These are phyloP conservation scores for Pinctada fucata DNA, from an alignment of 2,888 invertebrate genomes.

Conservation along the genomic window DNA sequence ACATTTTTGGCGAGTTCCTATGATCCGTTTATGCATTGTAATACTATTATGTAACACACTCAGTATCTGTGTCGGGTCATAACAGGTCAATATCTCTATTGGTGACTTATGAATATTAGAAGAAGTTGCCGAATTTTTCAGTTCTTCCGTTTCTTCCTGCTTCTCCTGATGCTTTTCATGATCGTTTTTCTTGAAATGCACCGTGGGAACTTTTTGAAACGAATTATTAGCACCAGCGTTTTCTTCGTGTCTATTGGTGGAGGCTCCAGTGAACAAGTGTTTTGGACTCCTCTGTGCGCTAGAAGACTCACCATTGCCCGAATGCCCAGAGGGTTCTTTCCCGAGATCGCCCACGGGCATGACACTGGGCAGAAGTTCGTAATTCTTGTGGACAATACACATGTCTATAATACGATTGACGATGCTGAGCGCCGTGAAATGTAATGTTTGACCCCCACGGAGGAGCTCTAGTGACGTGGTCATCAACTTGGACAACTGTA, in stretches of 20 bases:
- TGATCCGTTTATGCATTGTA: conserved; percentile 82
- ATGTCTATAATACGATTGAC: conserved; percentile 81
- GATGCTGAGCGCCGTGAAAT: conserved; percentile 81
- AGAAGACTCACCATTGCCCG: conserved; percentile 11
- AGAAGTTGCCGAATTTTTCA: conserved; percentile 43
- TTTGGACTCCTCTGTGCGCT: conserved; percentile 33
- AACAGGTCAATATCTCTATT: conserved; percentile 69
- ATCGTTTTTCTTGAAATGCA: conserved; percentile 35
- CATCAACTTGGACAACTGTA: conserved; percentile 79
- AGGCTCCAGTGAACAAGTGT: conserved; percentile 15
- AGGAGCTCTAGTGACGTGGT: conserved; percentile 80
- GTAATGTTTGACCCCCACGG: conserved; percentile 81
- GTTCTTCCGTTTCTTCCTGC: conserved; percentile 48
- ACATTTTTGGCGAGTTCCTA: conserved; percentile 81
- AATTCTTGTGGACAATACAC: conserved; percentile 77
- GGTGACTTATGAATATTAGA: conserved; percentile 64
- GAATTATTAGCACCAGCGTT: conserved; percentile 21
- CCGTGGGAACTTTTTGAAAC: conserved; percentile 34
- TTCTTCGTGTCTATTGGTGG: conserved; percentile 21
- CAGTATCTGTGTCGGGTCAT: conserved; percentile 79
- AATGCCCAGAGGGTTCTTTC: conserved; percentile 12
- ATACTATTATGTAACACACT: conserved; percentile 81
- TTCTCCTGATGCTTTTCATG: conserved; percentile 51
- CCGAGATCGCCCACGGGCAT: conserved; percentile 18
- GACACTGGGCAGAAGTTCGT: conserved; percentile 56